A percentile compares a stretch with the other conserved stretches of the same genome.
Conservation (phyloP, 2,888 invertebrate species). For the Drosophila leonis region DNA sequence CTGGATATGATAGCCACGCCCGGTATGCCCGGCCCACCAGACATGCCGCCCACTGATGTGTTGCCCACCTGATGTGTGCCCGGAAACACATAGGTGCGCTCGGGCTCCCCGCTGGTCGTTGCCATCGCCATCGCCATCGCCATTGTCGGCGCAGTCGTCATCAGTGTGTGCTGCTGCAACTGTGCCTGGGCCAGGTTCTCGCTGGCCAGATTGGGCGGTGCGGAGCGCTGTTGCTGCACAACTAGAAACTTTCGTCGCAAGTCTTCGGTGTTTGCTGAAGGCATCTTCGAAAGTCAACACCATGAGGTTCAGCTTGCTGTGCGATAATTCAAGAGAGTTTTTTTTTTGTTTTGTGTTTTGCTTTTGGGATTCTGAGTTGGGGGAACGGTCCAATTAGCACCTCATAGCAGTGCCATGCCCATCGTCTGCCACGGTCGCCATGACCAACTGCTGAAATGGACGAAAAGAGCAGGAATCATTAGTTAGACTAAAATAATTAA, state of each 20-base stretch:
- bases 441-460: conserved; percentile 29
- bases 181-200: conserved; percentile 39
- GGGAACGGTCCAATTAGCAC: conserved; percentile 44
- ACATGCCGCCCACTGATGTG: conserved; percentile 66
- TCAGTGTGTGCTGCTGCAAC: conserved; percentile 30
- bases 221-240: conserved; percentile 82
- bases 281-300: conserved; percentile 84
- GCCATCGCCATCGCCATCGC: conserved; percentile 4
- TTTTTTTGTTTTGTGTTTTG: not conserved
- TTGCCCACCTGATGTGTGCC: conserved; percentile 65
- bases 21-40: conserved; percentile 69
- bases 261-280: conserved; percentile 84
- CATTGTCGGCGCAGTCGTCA: conserved; percentile 32
- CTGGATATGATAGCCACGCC: conserved; percentile 69
- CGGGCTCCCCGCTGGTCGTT: conserved; percentile 75
- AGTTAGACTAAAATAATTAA: conserved; percentile 18
- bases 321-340: conserved; percentile 38
- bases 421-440: conserved; percentile 25
- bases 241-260: conserved; percentile 85
- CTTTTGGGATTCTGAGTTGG: not conserved
- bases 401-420: conserved; percentile 28
- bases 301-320: conserved; percentile 72
- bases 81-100: conserved; percentile 85
- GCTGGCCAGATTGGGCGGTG: conserved; percentile 76
- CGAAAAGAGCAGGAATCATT: conserved; percentile 10